phyloP scores from a whole-genome alignment of 2,797 vertebrate species.

The Heteromormyrus szaboi region DNA sequence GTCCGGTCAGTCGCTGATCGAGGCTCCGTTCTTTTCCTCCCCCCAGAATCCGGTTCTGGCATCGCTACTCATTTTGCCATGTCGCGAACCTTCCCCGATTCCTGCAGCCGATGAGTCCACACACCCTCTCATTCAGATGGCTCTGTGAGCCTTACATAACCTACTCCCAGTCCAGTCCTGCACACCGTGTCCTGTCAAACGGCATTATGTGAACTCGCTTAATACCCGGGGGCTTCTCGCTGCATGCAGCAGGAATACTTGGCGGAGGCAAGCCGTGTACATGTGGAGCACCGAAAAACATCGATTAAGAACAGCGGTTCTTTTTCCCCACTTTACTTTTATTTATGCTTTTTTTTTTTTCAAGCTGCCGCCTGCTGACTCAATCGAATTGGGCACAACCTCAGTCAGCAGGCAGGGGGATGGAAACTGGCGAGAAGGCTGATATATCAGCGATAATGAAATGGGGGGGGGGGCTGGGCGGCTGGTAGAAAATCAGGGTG shows the following conservation, averaged over 20 bases:
- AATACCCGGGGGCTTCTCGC: slow-evolving; percentile 6
- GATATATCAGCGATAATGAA: not conserved
- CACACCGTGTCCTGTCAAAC: not conserved
- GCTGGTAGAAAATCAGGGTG: not conserved
- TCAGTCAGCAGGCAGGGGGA: slow-evolving; percentile 3
- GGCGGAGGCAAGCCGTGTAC: not conserved
- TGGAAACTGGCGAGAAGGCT: not conserved
- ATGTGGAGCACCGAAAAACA: not conserved
- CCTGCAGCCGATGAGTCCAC: not conserved
- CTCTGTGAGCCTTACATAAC: slow-evolving; percentile 20
- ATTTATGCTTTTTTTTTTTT: not conserved
- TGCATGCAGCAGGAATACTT: not conserved
- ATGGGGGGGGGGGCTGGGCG: not conserved
- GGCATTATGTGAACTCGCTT: slow-evolving; percentile 8
- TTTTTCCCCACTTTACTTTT: not conserved
- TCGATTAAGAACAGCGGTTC: not conserved
- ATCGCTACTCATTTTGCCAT: not conserved
- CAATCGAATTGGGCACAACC: slow-evolving; percentile 18
- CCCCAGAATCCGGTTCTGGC: not conserved
- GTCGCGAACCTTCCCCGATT: not conserved
- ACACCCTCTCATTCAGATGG: slow-evolving; percentile 9
- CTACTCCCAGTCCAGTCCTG: not conserved
- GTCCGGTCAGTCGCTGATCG: not conserved
- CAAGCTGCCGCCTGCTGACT: slow-evolving; percentile 30
- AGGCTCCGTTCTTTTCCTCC: not conserved